These are phyloP conservation scores for Apis mellifera DNA, from an alignment of 1,140 invertebrate species.

Conservation along the genomic window DNA sequence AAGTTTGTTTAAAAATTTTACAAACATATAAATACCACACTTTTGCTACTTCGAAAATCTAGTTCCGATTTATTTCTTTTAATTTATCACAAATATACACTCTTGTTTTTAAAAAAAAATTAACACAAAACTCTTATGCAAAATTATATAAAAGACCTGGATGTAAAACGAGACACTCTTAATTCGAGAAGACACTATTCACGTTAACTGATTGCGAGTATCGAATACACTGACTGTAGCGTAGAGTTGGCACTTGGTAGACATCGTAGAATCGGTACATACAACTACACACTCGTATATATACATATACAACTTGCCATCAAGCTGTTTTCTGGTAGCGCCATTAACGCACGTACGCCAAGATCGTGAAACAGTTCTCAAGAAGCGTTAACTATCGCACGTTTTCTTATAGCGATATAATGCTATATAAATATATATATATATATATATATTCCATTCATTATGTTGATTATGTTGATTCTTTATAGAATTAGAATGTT, in stretches of 20 bases:
- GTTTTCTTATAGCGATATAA: not conserved
- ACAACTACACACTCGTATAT: not conserved
- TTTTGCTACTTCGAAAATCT: not conserved
- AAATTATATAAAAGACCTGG: not conserved
- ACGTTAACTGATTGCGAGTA: slow-evolving; percentile 55
- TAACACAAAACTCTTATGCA: not conserved
- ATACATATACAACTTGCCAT: not conserved
- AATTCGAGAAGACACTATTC: slow-evolving; percentile 62
- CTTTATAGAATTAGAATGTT: not conserved
- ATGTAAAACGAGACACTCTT: slow-evolving; percentile 2
- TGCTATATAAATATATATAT: not conserved
- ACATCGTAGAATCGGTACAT: slow-evolving; percentile 31
- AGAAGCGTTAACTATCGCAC: not conserved
- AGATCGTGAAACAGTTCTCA: not conserved
- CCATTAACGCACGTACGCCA: not conserved
- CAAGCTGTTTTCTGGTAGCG: not conserved
- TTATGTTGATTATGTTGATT: too few species aligned
- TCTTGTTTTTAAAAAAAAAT: not conserved
- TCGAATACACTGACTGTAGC: slow-evolving; percentile 60
- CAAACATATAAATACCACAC: not conserved
- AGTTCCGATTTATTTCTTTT: not conserved
- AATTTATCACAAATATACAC: too few species aligned
- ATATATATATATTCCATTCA: not conserved
- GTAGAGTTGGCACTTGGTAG: slow-evolving; percentile 43
- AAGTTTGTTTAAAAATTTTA: not conserved